These are phyloP conservation scores for Cataglyphis altisquamis DNA, from an alignment of 2,888 invertebrate genomes.

Conservation along the genomic window DNA sequence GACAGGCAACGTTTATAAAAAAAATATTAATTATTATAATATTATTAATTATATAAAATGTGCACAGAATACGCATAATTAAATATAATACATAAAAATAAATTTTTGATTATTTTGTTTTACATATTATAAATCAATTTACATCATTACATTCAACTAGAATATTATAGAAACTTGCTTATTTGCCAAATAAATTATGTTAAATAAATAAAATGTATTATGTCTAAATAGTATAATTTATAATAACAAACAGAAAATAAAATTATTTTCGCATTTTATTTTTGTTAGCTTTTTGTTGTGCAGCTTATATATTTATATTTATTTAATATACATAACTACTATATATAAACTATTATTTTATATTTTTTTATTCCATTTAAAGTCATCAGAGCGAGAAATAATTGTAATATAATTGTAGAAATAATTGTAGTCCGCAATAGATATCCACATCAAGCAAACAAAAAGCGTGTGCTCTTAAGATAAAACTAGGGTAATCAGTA, in stretches of 20 bases:
- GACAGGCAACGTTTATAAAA: too few relatives aligned
- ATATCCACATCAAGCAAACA: background rate
- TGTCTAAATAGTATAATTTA: too few relatives aligned
- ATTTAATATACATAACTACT: background rate
- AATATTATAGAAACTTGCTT: background rate
- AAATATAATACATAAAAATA: background rate
- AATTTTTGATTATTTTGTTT: background rate
- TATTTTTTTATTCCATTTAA: background rate
- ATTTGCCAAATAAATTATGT: background rate
- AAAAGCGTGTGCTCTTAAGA: background rate
- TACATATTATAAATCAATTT: too few relatives aligned
- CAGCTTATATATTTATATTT: background rate
- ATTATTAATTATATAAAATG: background rate
- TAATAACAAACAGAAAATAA: background rate
- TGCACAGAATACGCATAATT: background rate
- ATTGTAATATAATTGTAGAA: background rate
- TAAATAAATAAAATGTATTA: background rate
- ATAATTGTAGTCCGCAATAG: background rate
- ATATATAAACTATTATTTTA: background rate
- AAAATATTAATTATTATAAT: conserved; percentile 1
- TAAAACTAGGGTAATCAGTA: background rate
- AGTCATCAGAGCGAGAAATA: background rate
- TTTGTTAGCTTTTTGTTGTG: background rate
- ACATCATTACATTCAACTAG: too few relatives aligned
- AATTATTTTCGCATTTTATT: background rate